These are phyloP conservation scores for Cheirogaleus medius DNA, from an alignment of 2,113 vertebrate genomes.

Conservation along the genomic window DNA sequence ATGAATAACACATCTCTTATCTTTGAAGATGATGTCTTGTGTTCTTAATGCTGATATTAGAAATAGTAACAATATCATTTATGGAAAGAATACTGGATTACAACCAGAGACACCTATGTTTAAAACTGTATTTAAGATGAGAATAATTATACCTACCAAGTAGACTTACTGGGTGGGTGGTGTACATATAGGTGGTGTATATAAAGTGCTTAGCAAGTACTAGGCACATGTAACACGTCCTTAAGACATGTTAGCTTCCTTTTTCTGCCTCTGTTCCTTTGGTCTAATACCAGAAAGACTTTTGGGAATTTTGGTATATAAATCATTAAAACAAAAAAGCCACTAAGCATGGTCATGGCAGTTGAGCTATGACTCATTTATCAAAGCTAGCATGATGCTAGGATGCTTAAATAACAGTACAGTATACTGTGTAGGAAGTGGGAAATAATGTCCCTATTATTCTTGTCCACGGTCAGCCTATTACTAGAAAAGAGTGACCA, in stretches of 20 bases:
- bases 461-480: background rate
- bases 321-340: background rate
- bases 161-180: background rate
- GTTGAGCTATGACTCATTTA: background rate
- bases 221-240: background rate
- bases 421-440: background rate
- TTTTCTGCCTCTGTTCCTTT: background rate
- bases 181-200: background rate
- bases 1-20: background rate
- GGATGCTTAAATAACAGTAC: background rate
- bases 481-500: background rate
- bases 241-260: background rate
- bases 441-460: background rate
- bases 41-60: background rate
- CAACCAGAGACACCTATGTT: background rate
- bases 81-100: slow-evolving; percentile 7
- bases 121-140: background rate
- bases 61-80: background rate
- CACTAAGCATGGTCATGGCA: background rate
- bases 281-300: background rate
- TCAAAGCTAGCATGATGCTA: background rate
- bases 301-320: background rate
- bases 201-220: background rate
- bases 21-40: background rate
- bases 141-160: background rate